phyloP scores from a whole-genome alignment of 2,797 vertebrate species.

The Micrastur ruficollis region DNA sequence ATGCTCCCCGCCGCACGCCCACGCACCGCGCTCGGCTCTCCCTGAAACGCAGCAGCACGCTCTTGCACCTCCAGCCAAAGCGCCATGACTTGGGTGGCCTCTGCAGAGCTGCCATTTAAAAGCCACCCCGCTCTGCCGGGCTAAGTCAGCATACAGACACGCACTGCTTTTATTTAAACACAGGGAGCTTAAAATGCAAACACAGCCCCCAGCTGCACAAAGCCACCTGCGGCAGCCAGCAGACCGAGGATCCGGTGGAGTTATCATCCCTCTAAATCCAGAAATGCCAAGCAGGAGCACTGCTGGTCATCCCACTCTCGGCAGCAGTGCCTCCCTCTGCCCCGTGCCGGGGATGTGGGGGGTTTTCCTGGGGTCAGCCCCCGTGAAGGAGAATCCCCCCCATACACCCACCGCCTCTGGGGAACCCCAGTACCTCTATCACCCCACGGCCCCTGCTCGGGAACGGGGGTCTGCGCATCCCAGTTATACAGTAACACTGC shows the following conservation, averaged over 20 bases:
- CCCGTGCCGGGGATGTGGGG: not conserved
- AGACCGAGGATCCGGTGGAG: fast-evolving
- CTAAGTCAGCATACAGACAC: not conserved
- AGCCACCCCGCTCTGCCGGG: not conserved
- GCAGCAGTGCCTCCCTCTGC: not conserved
- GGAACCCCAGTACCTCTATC: not conserved
- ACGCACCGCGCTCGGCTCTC: not conserved
- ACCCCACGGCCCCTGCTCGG: not conserved
- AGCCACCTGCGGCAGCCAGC: not conserved
- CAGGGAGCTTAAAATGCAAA: not conserved
- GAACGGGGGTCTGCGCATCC: fast-evolving
- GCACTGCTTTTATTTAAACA: not conserved
- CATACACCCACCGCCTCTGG: too few species aligned
- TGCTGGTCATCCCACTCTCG: not conserved
- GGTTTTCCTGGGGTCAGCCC: not conserved
- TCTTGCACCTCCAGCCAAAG: not conserved
- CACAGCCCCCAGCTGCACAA: not conserved
- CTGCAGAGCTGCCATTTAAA: not conserved
- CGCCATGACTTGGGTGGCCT: not conserved
- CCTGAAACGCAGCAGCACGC: fast-evolving
- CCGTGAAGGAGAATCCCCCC: not conserved
- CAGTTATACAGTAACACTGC: fast-evolving
- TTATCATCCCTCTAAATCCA: not conserved
- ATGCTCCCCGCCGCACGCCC: fast-evolving
- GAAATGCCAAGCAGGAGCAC: fast-evolving